phyloP scores from a whole-genome alignment of 1,140 invertebrate species.

The Drosophila azteca region DNA sequence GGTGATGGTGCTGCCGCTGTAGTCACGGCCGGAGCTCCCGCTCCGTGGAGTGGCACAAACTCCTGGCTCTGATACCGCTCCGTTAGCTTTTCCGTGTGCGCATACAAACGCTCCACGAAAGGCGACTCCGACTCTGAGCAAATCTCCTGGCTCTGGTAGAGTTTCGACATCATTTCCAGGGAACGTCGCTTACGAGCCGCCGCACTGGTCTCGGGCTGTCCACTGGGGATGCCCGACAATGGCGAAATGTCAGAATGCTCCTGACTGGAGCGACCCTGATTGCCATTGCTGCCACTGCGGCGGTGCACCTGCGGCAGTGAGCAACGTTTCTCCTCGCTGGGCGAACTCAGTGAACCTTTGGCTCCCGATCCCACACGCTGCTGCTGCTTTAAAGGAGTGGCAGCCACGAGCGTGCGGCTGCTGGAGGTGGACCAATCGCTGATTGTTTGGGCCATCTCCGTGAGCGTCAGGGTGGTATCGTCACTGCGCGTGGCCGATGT shows the following conservation, averaged over 20 bases:
- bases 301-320: constrained; percentile 73
- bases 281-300: constrained; percentile 75
- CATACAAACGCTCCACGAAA: constrained; percentile 84
- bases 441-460: constrained; percentile 85
- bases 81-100: constrained; percentile 86
- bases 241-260: constrained; percentile 6
- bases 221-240: too few species aligned
- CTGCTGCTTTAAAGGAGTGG: constrained; percentile 76
- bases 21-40: background rate
- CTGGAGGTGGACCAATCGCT: constrained; percentile 87
- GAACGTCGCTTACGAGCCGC: constrained; percentile 77
- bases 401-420: constrained; percentile 85
- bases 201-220: constrained; percentile 63
- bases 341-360: constrained; percentile 64
- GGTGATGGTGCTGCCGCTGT: constrained; percentile 8
- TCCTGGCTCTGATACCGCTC: constrained; percentile 87
- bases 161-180: constrained; percentile 83
- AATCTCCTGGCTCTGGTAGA: constrained; percentile 86
- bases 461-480: constrained; percentile 85
- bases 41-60: constrained; percentile 83
- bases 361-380: constrained; percentile 26
- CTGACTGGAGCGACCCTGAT: constrained; percentile 51
- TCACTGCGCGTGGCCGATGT: constrained; percentile 87
- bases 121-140: constrained; percentile 79
- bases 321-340: constrained; percentile 74